Evolutionary conservation across 2,888 invertebrate genomes (phyloP).

Genomic region (Meiosimyza decipiens): DNA sequence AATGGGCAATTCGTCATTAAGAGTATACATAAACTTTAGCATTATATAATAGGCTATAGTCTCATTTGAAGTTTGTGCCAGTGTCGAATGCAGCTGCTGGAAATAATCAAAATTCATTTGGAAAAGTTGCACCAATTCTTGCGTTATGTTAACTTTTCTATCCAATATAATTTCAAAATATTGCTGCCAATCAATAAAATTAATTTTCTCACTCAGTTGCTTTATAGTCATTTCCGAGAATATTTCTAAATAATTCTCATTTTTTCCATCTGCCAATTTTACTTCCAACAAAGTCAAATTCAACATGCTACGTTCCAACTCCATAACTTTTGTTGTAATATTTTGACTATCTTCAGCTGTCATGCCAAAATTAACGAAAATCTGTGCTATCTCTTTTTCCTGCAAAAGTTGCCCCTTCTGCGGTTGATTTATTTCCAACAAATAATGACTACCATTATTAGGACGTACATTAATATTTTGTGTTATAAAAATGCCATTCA

Average conservation of each 20-base stretch:
- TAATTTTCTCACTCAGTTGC: conserved; percentile 44
- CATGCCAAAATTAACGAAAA: conserved; percentile 52
- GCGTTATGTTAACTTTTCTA: conserved; percentile 22
- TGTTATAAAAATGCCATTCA: conserved; percentile 53
- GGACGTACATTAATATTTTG: conserved; percentile 53
- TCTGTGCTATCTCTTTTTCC: conserved; percentile 41
- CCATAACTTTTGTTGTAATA: conserved; percentile 46
- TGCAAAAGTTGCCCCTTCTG: conserved; percentile 9
- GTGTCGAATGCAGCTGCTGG: conserved; percentile 43
- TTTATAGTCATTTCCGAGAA: conserved; percentile 45
- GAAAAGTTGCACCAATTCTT: conserved; percentile 49
- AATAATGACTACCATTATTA: conserved; percentile 52
- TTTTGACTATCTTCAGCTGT: conserved; percentile 42
- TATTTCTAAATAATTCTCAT: conserved; percentile 6
- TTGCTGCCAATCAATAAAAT: conserved; percentile 52
- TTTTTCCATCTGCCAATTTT: background rate
- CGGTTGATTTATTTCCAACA: conserved; percentile 51
- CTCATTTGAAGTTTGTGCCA: conserved; percentile 51
- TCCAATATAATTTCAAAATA: conserved; percentile 48
- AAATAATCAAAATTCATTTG: conserved; percentile 46
- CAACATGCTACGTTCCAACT: conserved; percentile 47
- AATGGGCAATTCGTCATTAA: conserved; percentile 50
- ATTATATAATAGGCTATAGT: conserved; percentile 56
- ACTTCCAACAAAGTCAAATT: conserved; percentile 42
- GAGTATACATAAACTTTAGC: conserved; percentile 53